Base-by-base conservation (phyloP, 2,113 vertebrate genomes). In the Phalacrocorax carbo region DNA sequence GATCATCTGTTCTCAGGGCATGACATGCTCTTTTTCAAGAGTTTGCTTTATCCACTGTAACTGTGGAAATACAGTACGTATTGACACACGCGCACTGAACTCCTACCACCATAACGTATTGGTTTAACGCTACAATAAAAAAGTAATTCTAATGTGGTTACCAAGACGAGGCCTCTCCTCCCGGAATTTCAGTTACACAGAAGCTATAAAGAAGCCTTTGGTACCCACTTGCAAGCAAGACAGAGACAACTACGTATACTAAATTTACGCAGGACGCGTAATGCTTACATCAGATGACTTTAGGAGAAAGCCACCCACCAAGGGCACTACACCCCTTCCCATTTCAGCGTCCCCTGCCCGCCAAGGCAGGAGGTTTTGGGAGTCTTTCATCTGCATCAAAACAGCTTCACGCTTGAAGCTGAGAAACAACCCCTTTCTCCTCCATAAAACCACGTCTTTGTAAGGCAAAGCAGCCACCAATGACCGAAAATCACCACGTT, bases 81-180 rank as follows among this genome's bases (percentile, higher is more conserved):
- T 82, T 94, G 96, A 96, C 97, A 98, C 75, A 84, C 10, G 40
- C 94, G 66, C 61, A 61, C 96, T 72, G 92, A 96, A 87, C 86
- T 87, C 92, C 96, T 86, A 80, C 64, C 96, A 64, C 27, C 13
- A 1, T 15, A 90, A 81, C 8, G 0, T 20, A 48, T 3, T n/a
- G 58, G 42, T 85, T 94, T 75, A 93, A 68, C 15, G 4, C 76
- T 29, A 75, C 83, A 82, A 91, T 88, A 91, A 91, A 94, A 93
- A 46, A 78, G 72, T 79, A 73, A 95, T 94, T 95, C 87, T 44
- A 61, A 89, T 25, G 62, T 55, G 91, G 82, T 87, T 91, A 89
- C 75, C 42, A 52, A 95, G 91, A 95, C 93, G 95, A 93, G 91
- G 75, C 84, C 80, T 86, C 84, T 90, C 91, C 86, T 79, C 62